These are phyloP conservation scores for Daphoenositta chrysoptera DNA, from an alignment of 2,113 vertebrate species.

Conservation along the genomic window DNA sequence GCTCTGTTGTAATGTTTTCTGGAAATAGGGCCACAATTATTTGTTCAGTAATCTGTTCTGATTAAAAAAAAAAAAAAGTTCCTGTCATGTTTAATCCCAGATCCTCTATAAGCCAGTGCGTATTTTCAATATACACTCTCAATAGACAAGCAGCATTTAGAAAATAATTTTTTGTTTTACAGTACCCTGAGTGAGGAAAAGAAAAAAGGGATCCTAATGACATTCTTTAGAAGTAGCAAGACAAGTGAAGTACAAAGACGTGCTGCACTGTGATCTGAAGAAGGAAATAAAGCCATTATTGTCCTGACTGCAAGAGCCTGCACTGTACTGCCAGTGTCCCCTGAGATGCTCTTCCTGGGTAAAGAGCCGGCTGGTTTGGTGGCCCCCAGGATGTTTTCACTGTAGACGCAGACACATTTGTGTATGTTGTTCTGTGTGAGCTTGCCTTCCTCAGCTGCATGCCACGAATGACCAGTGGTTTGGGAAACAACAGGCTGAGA, in stretches of 20 bases:
- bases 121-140: neutral
- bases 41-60: slow-evolving; percentile 36
- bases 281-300: neutral
- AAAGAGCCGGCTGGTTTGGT: neutral
- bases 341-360: neutral
- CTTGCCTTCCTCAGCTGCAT: neutral
- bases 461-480: neutral
- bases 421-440: neutral
- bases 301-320: neutral
- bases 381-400: neutral
- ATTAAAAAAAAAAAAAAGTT: slow-evolving; percentile 16
- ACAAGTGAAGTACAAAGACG: neutral
- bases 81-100: neutral
- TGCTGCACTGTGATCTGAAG: neutral
- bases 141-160: neutral
- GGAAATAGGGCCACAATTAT: neutral
- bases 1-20: slow-evolving; percentile 1
- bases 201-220: neutral
- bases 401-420: neutral
- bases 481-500: neutral
- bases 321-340: neutral
- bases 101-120: neutral
- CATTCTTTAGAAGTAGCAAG: neutral
- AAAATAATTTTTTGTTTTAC: neutral
- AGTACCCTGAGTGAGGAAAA: neutral